A percentile compares a stretch with the other conserved stretches of the same genome.
phyloP scores from a whole-genome alignment of 2,797 vertebrate genomes.

The Spinus olivaceus region DNA sequence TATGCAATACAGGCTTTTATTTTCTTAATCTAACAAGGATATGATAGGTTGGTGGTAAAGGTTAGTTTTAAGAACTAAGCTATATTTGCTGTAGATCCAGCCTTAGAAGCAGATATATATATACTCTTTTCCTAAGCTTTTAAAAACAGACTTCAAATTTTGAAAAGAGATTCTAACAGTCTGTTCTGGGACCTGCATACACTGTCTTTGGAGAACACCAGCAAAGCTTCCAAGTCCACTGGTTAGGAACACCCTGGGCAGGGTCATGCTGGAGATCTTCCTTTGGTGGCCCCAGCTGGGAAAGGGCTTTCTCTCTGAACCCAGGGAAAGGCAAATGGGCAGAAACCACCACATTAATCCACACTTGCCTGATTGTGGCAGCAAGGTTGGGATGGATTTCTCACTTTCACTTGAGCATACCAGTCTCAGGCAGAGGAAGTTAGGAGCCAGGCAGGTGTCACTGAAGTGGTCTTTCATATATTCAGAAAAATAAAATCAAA shows the following conservation, averaged over 20 bases:
- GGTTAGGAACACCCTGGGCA: background rate
- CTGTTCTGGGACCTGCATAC: background rate
- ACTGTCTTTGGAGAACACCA: background rate
- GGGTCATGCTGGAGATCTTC: background rate
- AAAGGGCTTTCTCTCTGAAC: background rate
- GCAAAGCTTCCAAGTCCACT: background rate
- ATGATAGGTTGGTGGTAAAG: slow-evolving; percentile 58
- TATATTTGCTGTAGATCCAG: slow-evolving; percentile 50
- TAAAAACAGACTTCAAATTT: slow-evolving; percentile 19
- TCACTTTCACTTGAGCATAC: background rate
- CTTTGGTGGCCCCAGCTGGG: background rate
- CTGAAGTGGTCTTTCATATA: background rate
- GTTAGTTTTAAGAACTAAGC: slow-evolving; percentile 55
- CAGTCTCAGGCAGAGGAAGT: background rate
- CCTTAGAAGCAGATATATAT: background rate
- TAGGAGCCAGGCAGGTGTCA: slow-evolving; percentile 32
- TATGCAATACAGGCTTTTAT: slow-evolving; percentile 45
- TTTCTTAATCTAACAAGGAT: slow-evolving; percentile 57
- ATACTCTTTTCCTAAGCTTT: background rate
- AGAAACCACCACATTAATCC: background rate
- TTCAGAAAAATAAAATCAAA: background rate
- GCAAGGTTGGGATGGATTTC: background rate
- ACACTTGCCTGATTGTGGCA: background rate
- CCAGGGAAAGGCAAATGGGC: background rate
- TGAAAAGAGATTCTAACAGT: slow-evolving; percentile 35